These are phyloP conservation scores for Rhinogobio ventralis DNA, from an alignment of 2,797 vertebrate genomes.

Conservation along the genomic window DNA sequence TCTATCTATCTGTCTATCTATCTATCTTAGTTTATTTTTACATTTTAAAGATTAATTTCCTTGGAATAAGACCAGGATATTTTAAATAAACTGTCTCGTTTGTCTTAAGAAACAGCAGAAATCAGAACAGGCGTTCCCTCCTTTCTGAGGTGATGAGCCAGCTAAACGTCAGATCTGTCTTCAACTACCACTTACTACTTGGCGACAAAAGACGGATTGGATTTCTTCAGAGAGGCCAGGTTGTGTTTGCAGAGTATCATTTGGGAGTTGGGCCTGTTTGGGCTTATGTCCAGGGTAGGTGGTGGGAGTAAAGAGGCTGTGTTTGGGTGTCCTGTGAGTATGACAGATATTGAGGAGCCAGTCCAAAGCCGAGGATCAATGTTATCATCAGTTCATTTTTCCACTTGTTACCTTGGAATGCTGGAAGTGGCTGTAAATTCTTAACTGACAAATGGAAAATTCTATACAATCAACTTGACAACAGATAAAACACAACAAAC, in stretches of 20 bases:
- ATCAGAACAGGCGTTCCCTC: constrained; percentile 58
- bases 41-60: constrained; percentile 50
- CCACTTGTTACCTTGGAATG: constrained; percentile 6
- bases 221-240: constrained; percentile 69
- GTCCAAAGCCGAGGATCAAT: constrained; percentile 17
- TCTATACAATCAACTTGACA: background rate
- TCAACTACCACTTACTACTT: constrained; percentile 75
- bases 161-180: constrained; percentile 81
- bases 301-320: constrained; percentile 37
- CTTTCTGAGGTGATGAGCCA: constrained; percentile 63
- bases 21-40: background rate
- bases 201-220: constrained; percentile 75
- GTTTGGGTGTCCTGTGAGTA: constrained; percentile 50
- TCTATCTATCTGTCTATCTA: background rate
- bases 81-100: constrained; percentile 52
- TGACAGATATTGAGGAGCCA: constrained; percentile 49
- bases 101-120: constrained; percentile 58
- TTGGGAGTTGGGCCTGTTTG: constrained; percentile 64
- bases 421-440: background rate
- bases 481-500: background rate
- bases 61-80: constrained; percentile 48
- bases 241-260: constrained; percentile 67
- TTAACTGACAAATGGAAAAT: background rate
- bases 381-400: constrained; percentile 19
- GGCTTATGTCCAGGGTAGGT: constrained; percentile 50